Percentiles rank a stretch among this genome's conserved stretches.
Evolutionary conservation across 2,888 invertebrate species (phyloP).

Genomic region (Ormyrus nitidulus): DNA sequence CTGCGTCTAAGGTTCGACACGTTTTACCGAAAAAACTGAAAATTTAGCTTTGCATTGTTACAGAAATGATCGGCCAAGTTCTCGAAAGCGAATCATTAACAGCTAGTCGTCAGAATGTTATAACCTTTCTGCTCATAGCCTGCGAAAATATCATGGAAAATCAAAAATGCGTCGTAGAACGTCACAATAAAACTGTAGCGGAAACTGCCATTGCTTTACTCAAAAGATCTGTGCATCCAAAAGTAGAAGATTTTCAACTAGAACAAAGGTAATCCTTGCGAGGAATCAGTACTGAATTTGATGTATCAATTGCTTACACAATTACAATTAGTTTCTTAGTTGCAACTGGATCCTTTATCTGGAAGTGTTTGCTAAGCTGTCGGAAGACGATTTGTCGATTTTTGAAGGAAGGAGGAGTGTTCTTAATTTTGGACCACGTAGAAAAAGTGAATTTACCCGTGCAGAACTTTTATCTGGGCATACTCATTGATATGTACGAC

Average conservation of each 20-base stretch:
- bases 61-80: slow-evolving; percentile 61
- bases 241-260: slow-evolving; percentile 66
- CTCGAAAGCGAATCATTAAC: slow-evolving; percentile 60
- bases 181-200: slow-evolving; percentile 59
- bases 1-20: background rate
- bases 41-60: background rate
- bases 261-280: slow-evolving; percentile 65
- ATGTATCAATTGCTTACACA: background rate
- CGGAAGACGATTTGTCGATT: slow-evolving; percentile 68
- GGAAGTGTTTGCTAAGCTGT: slow-evolving; percentile 71
- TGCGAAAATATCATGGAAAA: slow-evolving; percentile 62
- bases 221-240: slow-evolving; percentile 60
- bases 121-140: slow-evolving; percentile 64
- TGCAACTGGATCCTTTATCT: slow-evolving; percentile 73
- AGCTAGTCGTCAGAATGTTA: slow-evolving; percentile 63
- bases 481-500: slow-evolving; percentile 74
- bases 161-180: slow-evolving; percentile 46
- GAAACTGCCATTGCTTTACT: slow-evolving; percentile 60
- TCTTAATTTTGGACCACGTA: slow-evolving; percentile 73
- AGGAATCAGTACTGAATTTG: no score
- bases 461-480: slow-evolving; percentile 73
- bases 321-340: slow-evolving; percentile 68
- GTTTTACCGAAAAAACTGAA: background rate
- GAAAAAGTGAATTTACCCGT: slow-evolving; percentile 69
- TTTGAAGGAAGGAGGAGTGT: slow-evolving; percentile 71